Percentiles rank a stretch among this genome's conserved stretches.
These are phyloP conservation scores for Seladonia tumulorum DNA, from an alignment of 2,888 invertebrate genomes.

Conservation along the genomic window DNA sequence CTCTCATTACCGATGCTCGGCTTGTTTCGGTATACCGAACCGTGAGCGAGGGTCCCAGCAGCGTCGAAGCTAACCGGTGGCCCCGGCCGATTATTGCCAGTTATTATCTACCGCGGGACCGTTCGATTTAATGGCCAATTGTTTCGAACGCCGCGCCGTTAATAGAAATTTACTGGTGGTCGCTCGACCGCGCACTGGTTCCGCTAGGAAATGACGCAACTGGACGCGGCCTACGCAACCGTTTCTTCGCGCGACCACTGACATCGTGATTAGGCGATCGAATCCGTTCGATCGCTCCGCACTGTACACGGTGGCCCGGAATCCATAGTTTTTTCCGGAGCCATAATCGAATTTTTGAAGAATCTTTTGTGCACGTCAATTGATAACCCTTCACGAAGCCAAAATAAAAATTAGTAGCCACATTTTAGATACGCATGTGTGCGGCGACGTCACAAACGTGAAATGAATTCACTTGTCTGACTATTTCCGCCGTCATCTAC, in stretches of 20 bases:
- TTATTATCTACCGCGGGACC: constrained; percentile 83
- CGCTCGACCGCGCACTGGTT: constrained; percentile 50
- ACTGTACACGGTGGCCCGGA: neutral
- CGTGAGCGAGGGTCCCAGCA: constrained; percentile 65
- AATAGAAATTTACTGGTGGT: constrained; percentile 82
- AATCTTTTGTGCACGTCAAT: too few relatives aligned
- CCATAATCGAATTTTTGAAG: neutral
- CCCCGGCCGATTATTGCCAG: constrained; percentile 81
- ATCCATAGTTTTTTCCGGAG: neutral
- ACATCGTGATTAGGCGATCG: neutral
- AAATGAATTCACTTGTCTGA: neutral
- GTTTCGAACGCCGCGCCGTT: constrained; percentile 81
- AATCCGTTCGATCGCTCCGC: neutral
- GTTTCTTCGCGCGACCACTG: neutral
- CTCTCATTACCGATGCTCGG: constrained; percentile 84
- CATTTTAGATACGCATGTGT: neutral
- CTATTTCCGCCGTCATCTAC: neutral
- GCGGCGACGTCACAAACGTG: too few relatives aligned
- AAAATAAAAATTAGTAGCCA: neutral
- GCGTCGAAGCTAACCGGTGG: constrained; percentile 71
- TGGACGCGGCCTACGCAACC: constrained; percentile 4
- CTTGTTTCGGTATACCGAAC: constrained; percentile 76
- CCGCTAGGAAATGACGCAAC: constrained; percentile 54
- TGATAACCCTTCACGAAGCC: too few relatives aligned
- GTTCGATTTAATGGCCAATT: constrained; percentile 83